Evolutionary conservation across 2,888 invertebrate species (phyloP), one percentile per base, ranked within the genome.

Genomic region (Hermaeophaga mercurialis): DNA sequence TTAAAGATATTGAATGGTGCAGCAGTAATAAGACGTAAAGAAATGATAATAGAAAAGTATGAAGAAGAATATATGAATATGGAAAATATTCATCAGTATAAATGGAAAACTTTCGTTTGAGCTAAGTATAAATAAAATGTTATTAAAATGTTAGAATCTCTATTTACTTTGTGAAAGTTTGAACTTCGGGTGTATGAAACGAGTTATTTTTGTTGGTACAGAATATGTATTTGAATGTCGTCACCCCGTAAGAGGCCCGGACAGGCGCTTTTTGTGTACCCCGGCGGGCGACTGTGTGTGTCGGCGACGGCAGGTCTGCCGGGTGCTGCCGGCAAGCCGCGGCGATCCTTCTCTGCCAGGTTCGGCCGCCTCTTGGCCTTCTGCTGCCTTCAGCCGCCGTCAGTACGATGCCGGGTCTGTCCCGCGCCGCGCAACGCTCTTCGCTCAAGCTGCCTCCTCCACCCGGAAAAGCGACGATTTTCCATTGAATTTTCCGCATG

Each of bases 361-460:
- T 33, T 33, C 33, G 33, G 33, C 33, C 33, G 33, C 36, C 36
- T 36, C 17, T 17, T 36, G 41, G 28, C 47, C 44, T 53, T 28
- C 52, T 12, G 15, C 22, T 44, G 44, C 19, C 12, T 22, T 26
- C 38, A 56, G 58, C 50, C 58, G 58, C 12, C 63, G 68, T 70
- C 73, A 74, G 75, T 75, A 69, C 68, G 70, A 67, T 68, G 73
- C 73, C 72, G 73, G 75, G 74, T 70, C 68, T 69, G 66, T 66
- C 69, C 72, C 71, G 73, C 66, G 69, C 70, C 63, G 47, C 59
- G 50, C 45, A 43, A 43, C 55, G 50, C 47, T 50, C 31, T 36
- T 15, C 58, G 34, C 54, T 43, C 46, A 31, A 55, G 56, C 50
- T 52, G 48, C 41, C 11, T 44, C 31, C 56, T 36, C 43, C 48